phyloP scores from a whole-genome alignment of 2,113 vertebrate species.

The Raja brachyura region DNA sequence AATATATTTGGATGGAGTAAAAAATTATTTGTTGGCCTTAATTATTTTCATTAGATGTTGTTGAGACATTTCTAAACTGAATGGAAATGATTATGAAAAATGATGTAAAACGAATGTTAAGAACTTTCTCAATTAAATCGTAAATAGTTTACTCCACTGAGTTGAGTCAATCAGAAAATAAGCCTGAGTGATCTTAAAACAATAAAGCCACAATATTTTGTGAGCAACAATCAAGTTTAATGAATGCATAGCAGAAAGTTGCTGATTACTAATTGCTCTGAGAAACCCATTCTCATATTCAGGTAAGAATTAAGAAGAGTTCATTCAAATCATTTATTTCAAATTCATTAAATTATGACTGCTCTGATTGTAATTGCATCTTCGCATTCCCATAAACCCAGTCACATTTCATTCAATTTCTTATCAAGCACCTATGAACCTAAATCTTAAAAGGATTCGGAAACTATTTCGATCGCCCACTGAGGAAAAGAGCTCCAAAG shows the following conservation, averaged over 20 bases:
- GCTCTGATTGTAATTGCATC: too few species aligned
- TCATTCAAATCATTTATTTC: too few species aligned
- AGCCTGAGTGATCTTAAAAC: not conserved
- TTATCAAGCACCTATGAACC: too few species aligned
- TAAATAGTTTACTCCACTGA: not conserved
- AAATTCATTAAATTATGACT: too few species aligned
- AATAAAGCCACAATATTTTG: not conserved
- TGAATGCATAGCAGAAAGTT: not conserved
- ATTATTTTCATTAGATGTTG: not conserved
- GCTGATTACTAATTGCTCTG: not conserved
- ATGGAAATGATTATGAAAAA: not conserved
- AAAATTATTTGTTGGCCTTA: not conserved
- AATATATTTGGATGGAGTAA: not conserved
- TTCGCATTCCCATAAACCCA: too few species aligned
- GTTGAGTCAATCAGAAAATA: not conserved
- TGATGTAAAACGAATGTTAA: not conserved
- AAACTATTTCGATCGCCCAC: too few species aligned
- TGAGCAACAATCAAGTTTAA: not conserved
- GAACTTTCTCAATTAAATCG: not conserved
- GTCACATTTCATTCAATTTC: too few species aligned
- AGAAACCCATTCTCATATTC: not conserved
- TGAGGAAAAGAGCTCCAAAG: too few species aligned
- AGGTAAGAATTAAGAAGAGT: too few species aligned
- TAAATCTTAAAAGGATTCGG: too few species aligned
- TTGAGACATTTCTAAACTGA: not conserved